A percentile compares a stretch with the other conserved stretches of the same genome.
phyloP scores from a whole-genome alignment of 2,888 invertebrate genomes.

The Neelides folsomi region DNA sequence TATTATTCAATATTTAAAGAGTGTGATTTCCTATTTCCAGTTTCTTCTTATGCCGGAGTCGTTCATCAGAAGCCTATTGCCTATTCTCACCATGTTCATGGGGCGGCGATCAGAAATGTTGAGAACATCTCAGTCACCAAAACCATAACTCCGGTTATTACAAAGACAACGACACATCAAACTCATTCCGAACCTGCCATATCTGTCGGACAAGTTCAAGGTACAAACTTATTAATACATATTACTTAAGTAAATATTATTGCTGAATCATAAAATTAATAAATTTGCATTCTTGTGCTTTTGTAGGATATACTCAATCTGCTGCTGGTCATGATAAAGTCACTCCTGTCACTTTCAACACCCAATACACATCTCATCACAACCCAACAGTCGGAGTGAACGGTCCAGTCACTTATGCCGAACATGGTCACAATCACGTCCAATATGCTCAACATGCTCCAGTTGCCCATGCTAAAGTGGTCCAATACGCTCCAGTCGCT shows the following conservation, averaged over 20 bases:
- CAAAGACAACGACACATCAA: constrained; percentile 25
- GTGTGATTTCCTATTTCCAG: too few species aligned
- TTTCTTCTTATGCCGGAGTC: too few species aligned
- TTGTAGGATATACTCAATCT: constrained; percentile 23
- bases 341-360: constrained; percentile 28
- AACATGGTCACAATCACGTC: constrained; percentile 5
- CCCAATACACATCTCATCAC: constrained; percentile 21
- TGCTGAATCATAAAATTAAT: not conserved
- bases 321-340: constrained; percentile 19
- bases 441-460: constrained; percentile 6
- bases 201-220: constrained; percentile 28
- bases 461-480: not conserved
- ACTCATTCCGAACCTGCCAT: constrained; percentile 26
- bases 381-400: constrained; percentile 30
- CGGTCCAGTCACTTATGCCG: constrained; percentile 25
- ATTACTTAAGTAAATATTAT: not conserved
- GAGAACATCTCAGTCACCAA: constrained; percentile 28
- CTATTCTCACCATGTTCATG: too few species aligned
- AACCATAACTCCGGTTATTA: constrained; percentile 30
- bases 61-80: too few species aligned
- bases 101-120: constrained; percentile 23
- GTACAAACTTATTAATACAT: constrained; percentile 4
- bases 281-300: not conserved
- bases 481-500: not conserved
- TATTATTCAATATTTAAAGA: too few species aligned